A percentile compares a stretch with the other conserved stretches of the same genome.
Evolutionary conservation across 2,797 vertebrate species (phyloP).

Genomic region (Zenarchopterus dispar): DNA sequence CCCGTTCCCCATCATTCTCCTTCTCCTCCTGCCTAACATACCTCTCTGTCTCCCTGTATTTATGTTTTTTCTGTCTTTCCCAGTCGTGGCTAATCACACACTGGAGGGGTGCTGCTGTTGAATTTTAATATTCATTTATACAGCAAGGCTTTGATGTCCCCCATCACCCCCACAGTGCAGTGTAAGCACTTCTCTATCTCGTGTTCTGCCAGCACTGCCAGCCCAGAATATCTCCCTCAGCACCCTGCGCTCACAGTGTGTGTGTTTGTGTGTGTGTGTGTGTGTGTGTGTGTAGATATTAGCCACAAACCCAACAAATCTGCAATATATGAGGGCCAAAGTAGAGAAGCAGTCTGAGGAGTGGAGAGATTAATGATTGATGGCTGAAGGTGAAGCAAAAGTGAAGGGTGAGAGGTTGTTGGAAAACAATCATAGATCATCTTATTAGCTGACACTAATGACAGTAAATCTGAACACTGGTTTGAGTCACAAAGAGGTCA

Average conservation of each 20-base stretch:
- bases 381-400: background rate
- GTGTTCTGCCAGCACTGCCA: slow-evolving; percentile 75
- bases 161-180: slow-evolving; percentile 79
- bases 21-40: slow-evolving; percentile 52
- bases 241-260: slow-evolving; percentile 61
- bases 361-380: slow-evolving; percentile 7
- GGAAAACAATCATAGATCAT: slow-evolving; percentile 13
- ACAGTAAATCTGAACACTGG: background rate
- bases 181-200: slow-evolving; percentile 83
- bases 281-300: slow-evolving; percentile 66
- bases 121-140: slow-evolving; percentile 86
- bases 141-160: slow-evolving; percentile 83
- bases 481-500: slow-evolving; percentile 49
- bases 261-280: slow-evolving; percentile 49
- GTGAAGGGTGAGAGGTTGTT: too few species aligned
- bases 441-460: slow-evolving; percentile 17
- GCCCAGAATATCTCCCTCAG: slow-evolving; percentile 77
- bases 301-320: slow-evolving; percentile 64
- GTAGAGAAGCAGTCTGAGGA: slow-evolving; percentile 28
- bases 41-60: slow-evolving; percentile 47
- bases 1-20: slow-evolving; percentile 52
- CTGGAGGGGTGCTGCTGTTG: slow-evolving; percentile 77
- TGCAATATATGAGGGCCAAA: slow-evolving; percentile 44
- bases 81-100: slow-evolving; percentile 78
- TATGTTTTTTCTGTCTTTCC: slow-evolving; percentile 65